Evolutionary conservation across 1,140 invertebrate species (phyloP).

Genomic region (Chironomus tepperi): DNA sequence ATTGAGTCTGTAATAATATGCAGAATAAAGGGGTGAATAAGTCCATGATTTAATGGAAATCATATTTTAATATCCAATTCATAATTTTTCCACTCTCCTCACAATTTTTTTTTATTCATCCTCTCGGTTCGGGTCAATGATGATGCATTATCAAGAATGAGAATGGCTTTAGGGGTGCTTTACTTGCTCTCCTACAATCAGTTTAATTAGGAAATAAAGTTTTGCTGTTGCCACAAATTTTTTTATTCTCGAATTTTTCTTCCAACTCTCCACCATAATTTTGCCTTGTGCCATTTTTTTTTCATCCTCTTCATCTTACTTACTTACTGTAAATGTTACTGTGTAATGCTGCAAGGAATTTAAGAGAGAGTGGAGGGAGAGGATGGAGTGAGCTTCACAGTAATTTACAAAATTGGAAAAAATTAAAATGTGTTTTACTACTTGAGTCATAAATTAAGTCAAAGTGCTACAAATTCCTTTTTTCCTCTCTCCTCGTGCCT

Average conservation of each 20-base stretch:
- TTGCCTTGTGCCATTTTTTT: too few relatives aligned
- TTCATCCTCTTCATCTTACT: too few relatives aligned
- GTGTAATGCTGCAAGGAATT: too few relatives aligned
- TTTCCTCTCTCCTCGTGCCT: too few relatives aligned
- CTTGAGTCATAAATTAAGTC: conserved; percentile 2
- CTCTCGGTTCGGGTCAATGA: conserved; percentile 17
- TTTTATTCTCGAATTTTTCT: not conserved
- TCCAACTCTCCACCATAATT: not conserved
- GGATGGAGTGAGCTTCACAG: not conserved
- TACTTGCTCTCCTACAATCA: not conserved
- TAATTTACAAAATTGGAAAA: conserved; percentile 10
- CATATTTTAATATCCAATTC: conserved; percentile 8
- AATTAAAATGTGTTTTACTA: conserved; percentile 10
- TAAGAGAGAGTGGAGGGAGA: too few relatives aligned
- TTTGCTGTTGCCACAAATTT: conserved; percentile 4
- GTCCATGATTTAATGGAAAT: not conserved
- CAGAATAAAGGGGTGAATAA: too few relatives aligned
- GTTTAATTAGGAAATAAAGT: conserved; percentile 14
- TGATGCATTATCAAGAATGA: conserved; percentile 12
- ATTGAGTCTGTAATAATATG: too few relatives aligned
- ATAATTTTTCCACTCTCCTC: not conserved
- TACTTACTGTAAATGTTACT: too few relatives aligned
- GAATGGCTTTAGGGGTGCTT: not conserved
- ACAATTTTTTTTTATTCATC: not conserved
- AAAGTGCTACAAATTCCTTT: not conserved